phyloP scores from a whole-genome alignment of 2,113 vertebrate genomes.

The Phycodurus eques region DNA sequence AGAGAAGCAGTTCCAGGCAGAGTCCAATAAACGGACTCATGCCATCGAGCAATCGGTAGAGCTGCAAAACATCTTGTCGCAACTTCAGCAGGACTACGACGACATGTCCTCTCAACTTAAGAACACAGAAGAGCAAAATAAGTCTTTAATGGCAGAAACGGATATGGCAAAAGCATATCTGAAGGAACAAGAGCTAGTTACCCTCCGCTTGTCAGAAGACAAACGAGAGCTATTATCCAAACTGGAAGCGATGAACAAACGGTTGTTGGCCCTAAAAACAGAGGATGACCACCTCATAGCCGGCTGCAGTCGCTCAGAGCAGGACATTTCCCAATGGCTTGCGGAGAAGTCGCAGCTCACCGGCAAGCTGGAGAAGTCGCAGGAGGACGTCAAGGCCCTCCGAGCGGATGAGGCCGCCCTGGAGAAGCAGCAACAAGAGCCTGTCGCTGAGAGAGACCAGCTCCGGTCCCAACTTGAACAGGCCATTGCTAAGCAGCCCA shows the following conservation, averaged over 20 bases:
- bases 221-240: slow-evolving; percentile 60
- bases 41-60: slow-evolving; percentile 60
- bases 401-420: slow-evolving; percentile 65
- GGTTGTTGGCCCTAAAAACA: slow-evolving; percentile 58
- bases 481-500: slow-evolving; percentile 81
- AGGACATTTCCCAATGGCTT: slow-evolving; percentile 61
- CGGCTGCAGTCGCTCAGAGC: slow-evolving; percentile 53
- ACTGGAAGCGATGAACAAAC: slow-evolving; percentile 63
- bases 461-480: slow-evolving; percentile 80
- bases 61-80: slow-evolving; percentile 63
- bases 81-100: slow-evolving; percentile 68
- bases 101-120: slow-evolving; percentile 71
- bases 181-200: slow-evolving; percentile 65
- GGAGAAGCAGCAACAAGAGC: slow-evolving; percentile 45
- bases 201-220: slow-evolving; percentile 60
- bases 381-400: slow-evolving; percentile 63
- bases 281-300: slow-evolving; percentile 73
- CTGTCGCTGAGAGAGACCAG: slow-evolving; percentile 76
- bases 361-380: slow-evolving; percentile 63
- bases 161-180: slow-evolving; percentile 63
- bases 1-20: slow-evolving; percentile 62
- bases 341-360: slow-evolving; percentile 56
- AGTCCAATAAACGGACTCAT: slow-evolving; percentile 66
- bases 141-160: slow-evolving; percentile 66
- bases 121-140: slow-evolving; percentile 73